A percentile compares a stretch with the other conserved stretches of the same genome.
These are phyloP conservation scores for Salvelinus fontinalis DNA, from an alignment of 2,113 vertebrate species.

Conservation along the genomic window DNA sequence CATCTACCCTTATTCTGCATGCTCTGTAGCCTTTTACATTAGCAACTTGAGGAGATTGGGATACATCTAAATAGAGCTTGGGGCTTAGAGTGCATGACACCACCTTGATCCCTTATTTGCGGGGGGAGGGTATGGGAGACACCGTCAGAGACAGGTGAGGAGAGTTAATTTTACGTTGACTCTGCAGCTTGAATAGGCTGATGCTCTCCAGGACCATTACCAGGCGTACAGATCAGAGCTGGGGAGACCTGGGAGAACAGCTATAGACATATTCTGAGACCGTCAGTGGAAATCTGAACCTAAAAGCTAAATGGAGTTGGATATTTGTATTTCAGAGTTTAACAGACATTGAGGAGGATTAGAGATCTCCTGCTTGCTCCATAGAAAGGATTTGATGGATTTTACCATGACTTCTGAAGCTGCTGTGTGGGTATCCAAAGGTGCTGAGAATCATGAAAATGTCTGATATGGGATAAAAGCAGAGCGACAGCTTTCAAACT, in stretches of 20 bases:
- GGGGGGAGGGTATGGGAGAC: neutral
- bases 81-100: conserved; percentile 65
- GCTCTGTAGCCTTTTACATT: neutral
- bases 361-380: no score
- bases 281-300: no score
- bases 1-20: neutral
- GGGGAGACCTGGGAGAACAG: no score
- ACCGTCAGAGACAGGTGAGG: conserved; percentile 12
- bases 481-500: conserved; percentile 18
- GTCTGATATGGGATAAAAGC: conserved; percentile 22
- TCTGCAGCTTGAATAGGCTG: neutral
- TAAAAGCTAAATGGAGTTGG: no score
- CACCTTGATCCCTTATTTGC: conserved; percentile 37
- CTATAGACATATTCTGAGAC: no score
- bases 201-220: no score
- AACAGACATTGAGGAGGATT: no score
- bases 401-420: no score
- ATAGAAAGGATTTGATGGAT: no score
- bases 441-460: conserved; percentile 1
- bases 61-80: conserved; percentile 36
- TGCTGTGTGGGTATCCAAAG: no score
- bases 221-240: no score
- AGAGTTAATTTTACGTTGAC: neutral
- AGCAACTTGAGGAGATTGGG: conserved; percentile 37
- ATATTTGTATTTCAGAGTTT: no score